Conservation (phyloP, 2,888 invertebrate genomes). For the Erebia ligea region DNA sequence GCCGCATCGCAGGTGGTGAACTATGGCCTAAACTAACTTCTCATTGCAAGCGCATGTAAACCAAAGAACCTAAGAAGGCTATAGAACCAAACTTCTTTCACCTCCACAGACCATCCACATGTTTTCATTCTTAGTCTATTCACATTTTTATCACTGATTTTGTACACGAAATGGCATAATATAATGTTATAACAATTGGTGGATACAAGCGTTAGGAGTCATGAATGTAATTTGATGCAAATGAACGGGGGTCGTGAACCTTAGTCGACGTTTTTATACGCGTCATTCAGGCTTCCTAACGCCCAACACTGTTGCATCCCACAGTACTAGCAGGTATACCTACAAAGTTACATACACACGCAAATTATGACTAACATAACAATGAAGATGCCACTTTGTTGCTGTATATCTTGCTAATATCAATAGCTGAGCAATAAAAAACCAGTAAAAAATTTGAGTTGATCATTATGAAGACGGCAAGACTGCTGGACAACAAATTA, state of each 20-base stretch:
- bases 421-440: conserved; percentile 2
- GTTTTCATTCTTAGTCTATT: too few relatives aligned
- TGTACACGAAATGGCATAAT: neutral
- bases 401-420: neutral
- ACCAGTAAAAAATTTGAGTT: neutral
- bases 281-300: conserved; percentile 26
- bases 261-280: conserved; percentile 26
- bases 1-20: too few relatives aligned
- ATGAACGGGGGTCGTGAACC: conserved; percentile 52
- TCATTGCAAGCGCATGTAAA: too few relatives aligned
- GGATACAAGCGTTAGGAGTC: neutral
- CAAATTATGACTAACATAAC: neutral
- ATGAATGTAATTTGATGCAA: conserved; percentile 45
- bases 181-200: conserved; percentile 8
- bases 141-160: neutral
- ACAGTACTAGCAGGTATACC: neutral
- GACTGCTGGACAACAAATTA: too few relatives aligned
- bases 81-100: too few relatives aligned
- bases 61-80: too few relatives aligned
- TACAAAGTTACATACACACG: neutral
- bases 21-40: too few relatives aligned
- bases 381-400: neutral
- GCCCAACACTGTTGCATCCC: conserved; percentile 25
- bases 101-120: too few relatives aligned
- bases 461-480: too few relatives aligned